Percentiles rank a stretch among this genome's conserved stretches.
Evolutionary conservation across 2,113 vertebrate genomes (phyloP).

Genomic region (Cavia porcellus): DNA sequence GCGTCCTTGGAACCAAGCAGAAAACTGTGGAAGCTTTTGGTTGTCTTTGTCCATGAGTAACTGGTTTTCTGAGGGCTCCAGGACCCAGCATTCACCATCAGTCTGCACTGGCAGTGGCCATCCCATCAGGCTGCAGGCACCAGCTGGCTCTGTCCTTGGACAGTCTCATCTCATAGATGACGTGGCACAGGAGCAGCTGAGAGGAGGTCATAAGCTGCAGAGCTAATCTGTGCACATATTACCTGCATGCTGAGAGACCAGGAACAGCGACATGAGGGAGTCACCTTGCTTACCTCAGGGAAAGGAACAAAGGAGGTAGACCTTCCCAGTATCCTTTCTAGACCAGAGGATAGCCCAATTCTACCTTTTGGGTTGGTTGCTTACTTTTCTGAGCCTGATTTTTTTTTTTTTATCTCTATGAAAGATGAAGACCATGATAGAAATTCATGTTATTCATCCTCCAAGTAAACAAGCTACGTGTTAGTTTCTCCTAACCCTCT

Average conservation of each 20-base stretch:
- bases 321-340: background rate
- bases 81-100: background rate
- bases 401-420: background rate
- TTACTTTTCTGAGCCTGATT: constrained; percentile 3
- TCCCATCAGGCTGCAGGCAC: background rate
- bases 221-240: background rate
- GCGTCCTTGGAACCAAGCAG: background rate
- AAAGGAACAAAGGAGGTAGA: background rate
- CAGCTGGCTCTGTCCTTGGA: background rate
- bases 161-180: constrained; percentile 48
- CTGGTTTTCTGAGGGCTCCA: background rate
- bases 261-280: background rate
- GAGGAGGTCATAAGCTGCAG: background rate
- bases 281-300: background rate
- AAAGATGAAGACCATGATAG: constrained; percentile 32
- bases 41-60: background rate
- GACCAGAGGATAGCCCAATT: background rate
- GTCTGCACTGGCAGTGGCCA: background rate
- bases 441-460: constrained; percentile 10
- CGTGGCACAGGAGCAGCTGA: background rate
- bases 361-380: background rate
- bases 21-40: background rate
- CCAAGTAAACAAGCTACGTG: constrained; percentile 40
- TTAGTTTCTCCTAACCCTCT: constrained; percentile 8
- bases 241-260: background rate